Evolutionary conservation across 2,113 vertebrate species (phyloP), one percentile per base, ranked within the genome.

Genomic region (Sterna hirundo): DNA sequence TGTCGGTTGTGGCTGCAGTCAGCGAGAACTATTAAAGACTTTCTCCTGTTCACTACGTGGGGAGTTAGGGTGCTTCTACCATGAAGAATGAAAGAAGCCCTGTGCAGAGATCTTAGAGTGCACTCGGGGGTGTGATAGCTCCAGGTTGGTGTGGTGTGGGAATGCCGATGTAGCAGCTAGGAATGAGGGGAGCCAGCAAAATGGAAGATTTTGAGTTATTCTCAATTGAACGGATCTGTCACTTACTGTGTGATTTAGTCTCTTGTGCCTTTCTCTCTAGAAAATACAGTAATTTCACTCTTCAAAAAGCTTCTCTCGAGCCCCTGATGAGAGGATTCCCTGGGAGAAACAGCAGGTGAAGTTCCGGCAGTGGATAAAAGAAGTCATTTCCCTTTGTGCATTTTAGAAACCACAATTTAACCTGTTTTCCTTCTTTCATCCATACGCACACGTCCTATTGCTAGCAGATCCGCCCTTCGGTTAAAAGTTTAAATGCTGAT

Each of bases 401-500:
- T 70, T 93, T 83, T 17, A 68, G 91, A 86, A 95, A 75, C 32
- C 49, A 54, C 62, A 70, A 0, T 20, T 75, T 58, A 76, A 80
- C 76, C 72, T 90, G 79, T 95, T 97, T 91, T 77, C 71, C 58
- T 66, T 58, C 82, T 57, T 62, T 44, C 68, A 2, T 13, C 62
- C n/a, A 7, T 55, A 20, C 1, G 3, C 40, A 3, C 81, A 19
- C 0, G 3, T 65, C 91, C 89, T 20, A 20, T 14, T 23, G 86
- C 75, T 81, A 36, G 0, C 47, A n/a, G 93, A 65, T 58, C 91
- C 16, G 3, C 89, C 91, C 91, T 86, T 93, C 5, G 0, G 54
- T 77, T 94, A 34, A 70, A 93, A 83, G 87, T 91, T 93, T 90
- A 88, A 96, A 83, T 70, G 91, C 70, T 71, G 68, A 93, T 44